These are phyloP conservation scores for Coluber constrictor DNA, from an alignment of 2,797 vertebrate species.

Conservation along the genomic window DNA sequence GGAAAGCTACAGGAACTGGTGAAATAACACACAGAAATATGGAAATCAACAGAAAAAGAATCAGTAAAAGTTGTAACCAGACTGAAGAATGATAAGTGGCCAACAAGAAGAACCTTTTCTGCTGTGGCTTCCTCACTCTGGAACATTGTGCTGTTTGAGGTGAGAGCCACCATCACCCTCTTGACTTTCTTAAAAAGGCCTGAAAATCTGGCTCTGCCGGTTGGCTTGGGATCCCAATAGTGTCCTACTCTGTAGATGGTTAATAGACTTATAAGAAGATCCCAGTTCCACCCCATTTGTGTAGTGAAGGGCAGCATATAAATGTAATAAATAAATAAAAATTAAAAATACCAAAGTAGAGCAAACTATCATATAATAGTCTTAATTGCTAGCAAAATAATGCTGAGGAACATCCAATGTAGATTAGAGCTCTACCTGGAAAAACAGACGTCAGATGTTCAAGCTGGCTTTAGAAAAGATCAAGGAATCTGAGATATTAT, in stretches of 20 bases:
- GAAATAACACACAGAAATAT: not conserved
- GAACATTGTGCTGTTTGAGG: too few relatives aligned
- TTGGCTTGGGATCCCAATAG: not conserved
- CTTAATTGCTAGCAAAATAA: not conserved
- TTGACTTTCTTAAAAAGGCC: not conserved
- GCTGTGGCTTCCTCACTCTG: not conserved
- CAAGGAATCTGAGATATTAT: not conserved
- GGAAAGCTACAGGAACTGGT: not conserved
- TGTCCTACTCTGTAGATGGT: not conserved
- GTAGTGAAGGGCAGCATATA: too few relatives aligned
- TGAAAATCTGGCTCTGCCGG: not conserved
- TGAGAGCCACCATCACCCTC: too few relatives aligned
- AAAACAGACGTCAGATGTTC: not conserved
- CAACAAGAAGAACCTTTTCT: not conserved
- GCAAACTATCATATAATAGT: not conserved
- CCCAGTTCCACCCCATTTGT: not conserved
- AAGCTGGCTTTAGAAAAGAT: not conserved
- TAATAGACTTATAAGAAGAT: not conserved
- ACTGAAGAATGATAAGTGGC: not conserved
- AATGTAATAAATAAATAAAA: not conserved
- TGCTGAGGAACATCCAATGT: not conserved
- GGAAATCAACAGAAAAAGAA: not conserved
- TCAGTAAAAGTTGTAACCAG: not conserved
- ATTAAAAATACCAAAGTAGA: not conserved
- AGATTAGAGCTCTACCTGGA: not conserved